Base-by-base conservation (phyloP, 2,113 vertebrate species). In the Cavia aperea region DNA sequence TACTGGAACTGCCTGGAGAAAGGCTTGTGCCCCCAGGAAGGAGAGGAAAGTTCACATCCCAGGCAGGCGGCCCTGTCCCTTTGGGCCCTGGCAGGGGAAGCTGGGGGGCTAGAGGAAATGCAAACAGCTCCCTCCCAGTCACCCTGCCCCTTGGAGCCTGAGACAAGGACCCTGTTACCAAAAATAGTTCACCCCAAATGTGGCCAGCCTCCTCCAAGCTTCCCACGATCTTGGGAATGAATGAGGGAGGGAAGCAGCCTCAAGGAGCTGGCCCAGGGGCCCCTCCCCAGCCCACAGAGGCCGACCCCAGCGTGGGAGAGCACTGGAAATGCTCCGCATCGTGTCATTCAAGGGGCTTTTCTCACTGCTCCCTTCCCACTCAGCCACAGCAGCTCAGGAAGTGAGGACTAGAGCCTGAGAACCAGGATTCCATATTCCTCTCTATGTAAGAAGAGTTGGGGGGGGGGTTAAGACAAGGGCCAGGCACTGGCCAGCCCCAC, bases 151-250 rank as follows among this genome's bases (percentile, higher is more conserved):
- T 96, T 96, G 95, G 97, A 97, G 98, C 97, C 97, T 97, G 97
- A 97, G 97, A 98, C 97, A 51, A 95, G 92, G 94, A 96, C 96
- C 54, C 92, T 46, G 58, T 81, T 92, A 97, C 98, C 98, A 98
- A 98, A 98, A 98, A 98, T 98, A 98, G 98, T 96, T 98, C 96
- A 96, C 97, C 97, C 97, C 98, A 97, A 98, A 96, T 90, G 90
- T 97, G 97, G 97, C 97, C 97, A 96, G 97, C 97, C 97, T 96
- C 97, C 97, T 97, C 93, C 95, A 86, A 94, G 95, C 97, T 97
- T 98, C 97, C 97, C 97, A 98, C 97, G 97, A 96, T 97, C 97
- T 98, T 97, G 97, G 97, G 97, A 98, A 98, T 97, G 96, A 96
- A 97, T 94, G 96, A 96, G 96, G 95, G 94, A 94, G 81, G 24